Evolutionary conservation across 1,140 invertebrate genomes (phyloP).

Genomic region (Drosophila ficusphila): DNA sequence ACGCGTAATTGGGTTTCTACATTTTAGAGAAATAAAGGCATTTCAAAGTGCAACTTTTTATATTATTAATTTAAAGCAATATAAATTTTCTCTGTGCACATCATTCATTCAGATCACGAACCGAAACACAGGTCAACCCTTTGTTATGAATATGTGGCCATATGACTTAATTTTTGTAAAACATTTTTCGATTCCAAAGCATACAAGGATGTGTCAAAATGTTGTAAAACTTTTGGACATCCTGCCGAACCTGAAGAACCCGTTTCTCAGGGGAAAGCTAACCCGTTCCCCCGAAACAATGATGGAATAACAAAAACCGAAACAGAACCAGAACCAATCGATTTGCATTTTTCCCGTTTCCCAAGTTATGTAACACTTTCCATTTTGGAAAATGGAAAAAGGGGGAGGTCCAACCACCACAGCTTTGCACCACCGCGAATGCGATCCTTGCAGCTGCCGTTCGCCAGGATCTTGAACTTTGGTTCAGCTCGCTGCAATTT

Average conservation of each 20-base stretch:
- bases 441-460: slow-evolving; percentile 39
- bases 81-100: neutral
- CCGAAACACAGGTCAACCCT: slow-evolving; percentile 23
- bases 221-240: slow-evolving; percentile 51
- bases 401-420: slow-evolving; percentile 28
- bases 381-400: neutral
- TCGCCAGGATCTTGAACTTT: slow-evolving; percentile 26
- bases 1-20: no score
- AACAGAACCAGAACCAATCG: slow-evolving; percentile 57
- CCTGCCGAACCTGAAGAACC: slow-evolving; percentile 19
- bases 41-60: no score
- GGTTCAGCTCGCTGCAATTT: slow-evolving; percentile 24
- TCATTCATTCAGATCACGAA: neutral
- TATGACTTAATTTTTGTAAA: slow-evolving; percentile 64
- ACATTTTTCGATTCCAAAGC: slow-evolving; percentile 30
- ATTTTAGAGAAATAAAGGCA: no score
- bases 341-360: slow-evolving; percentile 56
- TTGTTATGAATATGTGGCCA: slow-evolving; percentile 33
- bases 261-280: slow-evolving; percentile 32
- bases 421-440: slow-evolving; percentile 20
- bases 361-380: slow-evolving; percentile 32
- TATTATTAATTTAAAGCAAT: no score
- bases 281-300: slow-evolving; percentile 4
- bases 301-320: slow-evolving; percentile 1
- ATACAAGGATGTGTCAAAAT: slow-evolving; percentile 52